A percentile compares a stretch with the other conserved stretches of the same genome.
Evolutionary conservation across 1,140 invertebrate species (phyloP).

Genomic region (Ladona fulva): DNA sequence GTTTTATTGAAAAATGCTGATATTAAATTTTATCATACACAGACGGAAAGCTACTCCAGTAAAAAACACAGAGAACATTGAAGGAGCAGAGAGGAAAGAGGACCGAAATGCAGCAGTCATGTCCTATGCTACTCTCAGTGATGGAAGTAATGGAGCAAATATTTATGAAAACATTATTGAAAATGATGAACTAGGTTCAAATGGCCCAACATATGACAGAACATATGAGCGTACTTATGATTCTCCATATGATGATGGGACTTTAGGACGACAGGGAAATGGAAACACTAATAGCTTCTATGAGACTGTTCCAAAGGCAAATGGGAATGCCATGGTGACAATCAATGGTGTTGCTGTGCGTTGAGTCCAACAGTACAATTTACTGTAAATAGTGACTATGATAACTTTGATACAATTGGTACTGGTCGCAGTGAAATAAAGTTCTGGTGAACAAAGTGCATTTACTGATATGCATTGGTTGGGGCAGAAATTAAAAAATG

Average conservation of each 20-base stretch:
- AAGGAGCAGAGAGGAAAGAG: constrained; percentile 73
- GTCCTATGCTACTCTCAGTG: constrained; percentile 71
- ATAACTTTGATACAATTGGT: too few species aligned
- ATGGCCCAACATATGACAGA: not conserved
- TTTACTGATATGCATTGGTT: too few species aligned
- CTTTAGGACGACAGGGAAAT: constrained; percentile 39
- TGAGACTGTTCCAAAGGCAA: constrained; percentile 30
- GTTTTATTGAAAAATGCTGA: too few species aligned
- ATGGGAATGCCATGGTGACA: constrained; percentile 36
- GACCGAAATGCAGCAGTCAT: constrained; percentile 75
- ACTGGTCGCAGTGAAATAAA: too few species aligned
- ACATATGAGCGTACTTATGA: constrained; percentile 45
- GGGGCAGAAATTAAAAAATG: too few species aligned
- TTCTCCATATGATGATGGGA: constrained; percentile 45
- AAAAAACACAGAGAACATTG: constrained; percentile 78
- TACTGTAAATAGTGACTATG: too few species aligned
- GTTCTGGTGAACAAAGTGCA: too few species aligned
- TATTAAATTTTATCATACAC: not conserved
- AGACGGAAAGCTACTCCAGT: constrained; percentile 72
- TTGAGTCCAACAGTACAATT: constrained; percentile 27
- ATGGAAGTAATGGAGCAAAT: constrained; percentile 47
- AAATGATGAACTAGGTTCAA: constrained; percentile 39
- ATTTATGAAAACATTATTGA: constrained; percentile 66
- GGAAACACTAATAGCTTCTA: constrained; percentile 24
- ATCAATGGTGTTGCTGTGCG: constrained; percentile 41